These are phyloP conservation scores for Euglossa dilemma DNA, from an alignment of 1,140 invertebrate genomes.

Conservation along the genomic window DNA sequence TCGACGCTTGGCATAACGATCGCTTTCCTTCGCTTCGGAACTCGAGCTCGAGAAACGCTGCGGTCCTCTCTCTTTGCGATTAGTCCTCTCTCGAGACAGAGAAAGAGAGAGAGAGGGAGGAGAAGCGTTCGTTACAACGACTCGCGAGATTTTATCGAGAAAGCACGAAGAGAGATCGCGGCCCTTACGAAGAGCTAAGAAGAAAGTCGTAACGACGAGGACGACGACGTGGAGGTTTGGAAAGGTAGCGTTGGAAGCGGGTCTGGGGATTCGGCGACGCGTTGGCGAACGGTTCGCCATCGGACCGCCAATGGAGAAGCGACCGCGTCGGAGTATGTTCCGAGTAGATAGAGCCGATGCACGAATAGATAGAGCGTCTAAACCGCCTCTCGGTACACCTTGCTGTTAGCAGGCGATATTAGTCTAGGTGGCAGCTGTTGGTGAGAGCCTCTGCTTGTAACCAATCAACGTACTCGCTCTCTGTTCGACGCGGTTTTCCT, in stretches of 20 bases:
- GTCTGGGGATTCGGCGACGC: background rate
- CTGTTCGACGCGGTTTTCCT: constrained; percentile 43
- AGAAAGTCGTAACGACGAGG: constrained; percentile 1
- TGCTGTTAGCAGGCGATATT: constrained; percentile 64
- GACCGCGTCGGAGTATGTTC: constrained; percentile 10
- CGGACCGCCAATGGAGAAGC: constrained; percentile 43
- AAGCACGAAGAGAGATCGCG: background rate
- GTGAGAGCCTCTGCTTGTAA: constrained; percentile 62
- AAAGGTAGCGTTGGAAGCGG: too few relatives aligned
- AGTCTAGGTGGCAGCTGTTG: constrained; percentile 68
- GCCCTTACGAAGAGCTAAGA: background rate
- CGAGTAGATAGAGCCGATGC: constrained; percentile 46
- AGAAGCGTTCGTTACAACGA: constrained; percentile 3
- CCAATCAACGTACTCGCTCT: constrained; percentile 62
- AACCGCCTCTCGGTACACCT: constrained; percentile 56
- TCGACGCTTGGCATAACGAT: constrained; percentile 48
- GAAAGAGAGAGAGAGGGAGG: too few relatives aligned
- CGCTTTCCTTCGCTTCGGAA: constrained; percentile 23
- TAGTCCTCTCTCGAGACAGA: background rate
- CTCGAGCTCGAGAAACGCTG: constrained; percentile 18
- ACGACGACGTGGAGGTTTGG: background rate
- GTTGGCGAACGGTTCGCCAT: background rate
- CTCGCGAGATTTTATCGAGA: constrained; percentile 20
- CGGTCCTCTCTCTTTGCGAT: constrained; percentile 22
- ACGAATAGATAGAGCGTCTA: constrained; percentile 52